phyloP scores from a whole-genome alignment of 2,888 invertebrate genomes.

The Perizoma affinitatum region DNA sequence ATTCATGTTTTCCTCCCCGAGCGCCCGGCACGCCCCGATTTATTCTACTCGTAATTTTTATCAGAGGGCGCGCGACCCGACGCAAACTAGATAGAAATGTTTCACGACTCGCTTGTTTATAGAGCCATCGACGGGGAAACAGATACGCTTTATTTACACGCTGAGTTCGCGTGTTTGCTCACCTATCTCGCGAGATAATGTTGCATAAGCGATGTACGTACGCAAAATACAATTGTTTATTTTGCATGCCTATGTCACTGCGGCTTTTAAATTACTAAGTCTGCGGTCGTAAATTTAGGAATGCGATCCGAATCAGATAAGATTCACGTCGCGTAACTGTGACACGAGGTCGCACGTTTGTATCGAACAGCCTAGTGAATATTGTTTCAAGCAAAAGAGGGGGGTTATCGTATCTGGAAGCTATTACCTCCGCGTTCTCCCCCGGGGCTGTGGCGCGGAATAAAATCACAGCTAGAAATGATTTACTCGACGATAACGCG shows the following conservation, averaged over 20 bases:
- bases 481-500: conserved; percentile 69
- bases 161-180: conserved; percentile 66
- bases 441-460: conserved; percentile 63
- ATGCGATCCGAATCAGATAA: conserved; percentile 30
- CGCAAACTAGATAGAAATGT: conserved; percentile 78
- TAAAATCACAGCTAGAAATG: conserved; percentile 77
- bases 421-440: conserved; percentile 64
- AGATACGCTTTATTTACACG: conserved; percentile 77
- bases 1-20: conserved; percentile 74
- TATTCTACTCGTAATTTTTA: conserved; percentile 80
- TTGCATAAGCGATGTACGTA: conserved; percentile 67
- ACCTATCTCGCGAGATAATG: conserved; percentile 76
- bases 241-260: conserved; percentile 57
- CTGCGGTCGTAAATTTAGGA: conserved; percentile 44
- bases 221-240: conserved; percentile 60
- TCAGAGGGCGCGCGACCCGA: conserved; percentile 71
- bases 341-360: conserved; percentile 58
- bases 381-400: conserved; percentile 71
- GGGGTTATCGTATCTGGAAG: conserved; percentile 64
- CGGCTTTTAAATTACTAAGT: conserved; percentile 62
- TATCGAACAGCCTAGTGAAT: conserved; percentile 70
- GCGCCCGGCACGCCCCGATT: conserved; percentile 64
- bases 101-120: conserved; percentile 81
- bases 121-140: conserved; percentile 78
- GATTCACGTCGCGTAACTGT: conserved; percentile 51